A percentile compares a stretch with the other conserved stretches of the same genome.
Evolutionary conservation across 2,888 invertebrate species (phyloP).

Genomic region (Eristalinus aeneus): DNA sequence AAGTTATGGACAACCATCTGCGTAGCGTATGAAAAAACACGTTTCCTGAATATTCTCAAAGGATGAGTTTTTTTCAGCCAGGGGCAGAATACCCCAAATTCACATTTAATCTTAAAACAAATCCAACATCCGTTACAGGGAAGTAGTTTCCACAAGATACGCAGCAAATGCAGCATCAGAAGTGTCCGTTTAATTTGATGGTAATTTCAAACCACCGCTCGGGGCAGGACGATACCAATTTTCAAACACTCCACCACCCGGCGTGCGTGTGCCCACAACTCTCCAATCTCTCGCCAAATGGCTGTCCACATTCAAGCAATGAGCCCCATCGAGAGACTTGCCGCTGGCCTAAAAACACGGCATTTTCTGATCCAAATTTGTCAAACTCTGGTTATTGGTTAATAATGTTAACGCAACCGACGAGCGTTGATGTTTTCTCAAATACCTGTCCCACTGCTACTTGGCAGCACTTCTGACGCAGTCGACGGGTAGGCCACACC

Average conservation of each 20-base stretch:
- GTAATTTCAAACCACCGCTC: conserved; percentile 17
- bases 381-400: conserved; percentile 52
- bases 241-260: neutral
- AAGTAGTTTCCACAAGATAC: neutral
- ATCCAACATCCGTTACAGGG: neutral
- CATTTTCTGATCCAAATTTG: conserved; percentile 54
- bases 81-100: too few relatives aligned
- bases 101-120: too few relatives aligned
- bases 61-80: too few relatives aligned
- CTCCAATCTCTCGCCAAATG: neutral
- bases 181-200: neutral
- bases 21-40: too few relatives aligned
- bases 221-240: neutral
- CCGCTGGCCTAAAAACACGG: conserved; percentile 23
- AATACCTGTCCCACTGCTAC: conserved; percentile 46
- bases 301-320: neutral
- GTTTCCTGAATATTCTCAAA: too few relatives aligned
- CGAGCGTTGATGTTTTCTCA: neutral
- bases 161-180: neutral
- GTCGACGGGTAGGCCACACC: conserved; percentile 9
- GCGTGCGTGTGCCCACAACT: neutral
- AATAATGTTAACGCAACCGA: conserved; percentile 59
- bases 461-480: neutral
- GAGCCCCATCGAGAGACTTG: neutral
- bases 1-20: too few relatives aligned